Percentiles rank a stretch among this genome's conserved stretches.
phyloP scores from a whole-genome alignment of 2,888 invertebrate species.

The Panorpa germanica region DNA sequence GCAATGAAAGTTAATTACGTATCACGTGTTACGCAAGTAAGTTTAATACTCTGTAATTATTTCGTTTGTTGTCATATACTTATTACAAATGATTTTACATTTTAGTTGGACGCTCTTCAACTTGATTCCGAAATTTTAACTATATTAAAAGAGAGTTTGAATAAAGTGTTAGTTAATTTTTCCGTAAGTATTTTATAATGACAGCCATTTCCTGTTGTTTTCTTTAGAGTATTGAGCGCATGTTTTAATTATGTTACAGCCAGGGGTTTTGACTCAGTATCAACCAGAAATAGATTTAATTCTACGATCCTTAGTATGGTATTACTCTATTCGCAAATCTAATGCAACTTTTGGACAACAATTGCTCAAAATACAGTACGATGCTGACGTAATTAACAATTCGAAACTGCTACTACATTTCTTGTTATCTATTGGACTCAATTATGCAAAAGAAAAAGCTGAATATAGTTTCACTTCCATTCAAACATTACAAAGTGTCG shows the following conservation, averaged over 20 bases:
- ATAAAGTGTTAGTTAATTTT: conserved; percentile 41
- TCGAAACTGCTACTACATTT: conserved; percentile 40
- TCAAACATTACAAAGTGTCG: conserved; percentile 26
- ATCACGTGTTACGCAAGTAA: conserved; percentile 27
- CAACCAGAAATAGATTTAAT: conserved; percentile 53
- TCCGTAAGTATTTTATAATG: conserved; percentile 28
- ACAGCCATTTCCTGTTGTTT: conserved; percentile 8
- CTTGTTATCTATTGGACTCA: conserved; percentile 34
- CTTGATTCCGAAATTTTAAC: conserved; percentile 62
- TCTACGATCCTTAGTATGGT: conserved; percentile 46
- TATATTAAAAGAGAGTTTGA: conserved; percentile 43
- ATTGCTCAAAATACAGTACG: conserved; percentile 57
- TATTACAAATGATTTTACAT: conserved; percentile 6
- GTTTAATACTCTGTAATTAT: conserved; percentile 1
- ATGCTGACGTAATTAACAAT: conserved; percentile 32
- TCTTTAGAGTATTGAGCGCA: conserved; percentile 8
- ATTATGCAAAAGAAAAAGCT: conserved; percentile 40
- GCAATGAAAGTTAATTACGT: conserved; percentile 22
- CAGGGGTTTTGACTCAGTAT: conserved; percentile 34
- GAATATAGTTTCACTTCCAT: conserved; percentile 30
- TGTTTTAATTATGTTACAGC: conserved; percentile 26
- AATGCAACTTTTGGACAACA: conserved; percentile 70
- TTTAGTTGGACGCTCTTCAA: conserved; percentile 58
- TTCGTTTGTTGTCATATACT: neutral
- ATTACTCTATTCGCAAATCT: conserved; percentile 44